Evolutionary conservation across 2,113 vertebrate species (phyloP).

Genomic region (Scomber japonicus): DNA sequence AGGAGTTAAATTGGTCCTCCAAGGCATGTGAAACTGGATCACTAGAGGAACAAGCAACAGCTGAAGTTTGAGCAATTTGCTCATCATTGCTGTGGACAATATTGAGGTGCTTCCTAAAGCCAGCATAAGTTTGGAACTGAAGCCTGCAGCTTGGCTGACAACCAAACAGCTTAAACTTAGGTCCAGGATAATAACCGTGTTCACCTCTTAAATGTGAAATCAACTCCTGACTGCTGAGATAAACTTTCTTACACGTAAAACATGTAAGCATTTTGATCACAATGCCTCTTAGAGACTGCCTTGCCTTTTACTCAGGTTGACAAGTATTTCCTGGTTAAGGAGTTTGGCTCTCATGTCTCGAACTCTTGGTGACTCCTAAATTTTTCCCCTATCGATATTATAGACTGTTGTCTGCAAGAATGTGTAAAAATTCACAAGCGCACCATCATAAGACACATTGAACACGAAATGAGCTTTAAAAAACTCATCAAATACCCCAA

Average conservation of each 20-base stretch:
- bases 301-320: neutral
- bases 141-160: conserved; percentile 29
- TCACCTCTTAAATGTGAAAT: conserved; percentile 56
- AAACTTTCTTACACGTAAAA: neutral
- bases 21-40: conserved; percentile 30
- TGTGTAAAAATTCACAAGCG: conserved; percentile 23
- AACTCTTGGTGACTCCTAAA: conserved; percentile 49
- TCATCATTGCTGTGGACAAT: conserved; percentile 50
- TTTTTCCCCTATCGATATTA: conserved; percentile 52
- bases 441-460: conserved; percentile 39
- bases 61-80: conserved; percentile 13
- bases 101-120: conserved; percentile 49
- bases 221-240: conserved; percentile 26
- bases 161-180: conserved; percentile 27
- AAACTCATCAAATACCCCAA: conserved; percentile 16
- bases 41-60: conserved; percentile 26
- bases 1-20: conserved; percentile 3
- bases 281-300: too few relatives aligned
- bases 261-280: neutral
- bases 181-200: conserved; percentile 50
- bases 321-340: conserved; percentile 16
- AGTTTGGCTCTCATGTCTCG: conserved; percentile 45
- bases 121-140: conserved; percentile 37
- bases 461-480: conserved; percentile 44
- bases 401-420: conserved; percentile 28